These are phyloP conservation scores for Amblyornis subalaris DNA, from an alignment of 2,113 vertebrate genomes.

Conservation along the genomic window DNA sequence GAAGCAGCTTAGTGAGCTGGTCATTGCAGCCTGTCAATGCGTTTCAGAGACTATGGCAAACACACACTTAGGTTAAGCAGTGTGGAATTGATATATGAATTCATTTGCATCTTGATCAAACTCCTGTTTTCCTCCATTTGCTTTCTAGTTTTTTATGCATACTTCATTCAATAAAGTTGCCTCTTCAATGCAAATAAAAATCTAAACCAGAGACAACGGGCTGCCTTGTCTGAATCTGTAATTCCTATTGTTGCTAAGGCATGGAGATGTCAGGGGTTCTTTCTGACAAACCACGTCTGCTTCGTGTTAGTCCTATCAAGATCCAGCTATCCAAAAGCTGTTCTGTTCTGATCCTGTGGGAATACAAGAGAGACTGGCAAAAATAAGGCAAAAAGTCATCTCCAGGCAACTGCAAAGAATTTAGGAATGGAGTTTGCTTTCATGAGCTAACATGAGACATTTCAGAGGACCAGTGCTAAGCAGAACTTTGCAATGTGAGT, in stretches of 20 bases:
- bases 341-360: neutral
- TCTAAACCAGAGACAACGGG: neutral
- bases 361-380: neutral
- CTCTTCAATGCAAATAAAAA: neutral
- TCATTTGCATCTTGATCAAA: neutral
- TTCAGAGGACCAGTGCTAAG: neutral
- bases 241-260: neutral
- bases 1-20: neutral
- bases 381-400: neutral
- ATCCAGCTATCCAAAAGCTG: neutral
- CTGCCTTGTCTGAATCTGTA: neutral
- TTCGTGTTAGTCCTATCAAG: neutral
- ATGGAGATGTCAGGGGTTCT: neutral
- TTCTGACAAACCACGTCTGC: neutral
- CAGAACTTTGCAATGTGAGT: neutral
- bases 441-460: neutral
- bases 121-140: neutral
- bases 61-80: neutral
- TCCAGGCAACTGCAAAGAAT: neutral
- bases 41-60: neutral
- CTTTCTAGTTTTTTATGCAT: neutral
- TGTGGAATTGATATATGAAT: neutral
- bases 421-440: neutral
- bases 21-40: neutral
- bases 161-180: neutral